phyloP scores from a whole-genome alignment of 2,888 invertebrate genomes.

The Fabriciana adippe region DNA sequence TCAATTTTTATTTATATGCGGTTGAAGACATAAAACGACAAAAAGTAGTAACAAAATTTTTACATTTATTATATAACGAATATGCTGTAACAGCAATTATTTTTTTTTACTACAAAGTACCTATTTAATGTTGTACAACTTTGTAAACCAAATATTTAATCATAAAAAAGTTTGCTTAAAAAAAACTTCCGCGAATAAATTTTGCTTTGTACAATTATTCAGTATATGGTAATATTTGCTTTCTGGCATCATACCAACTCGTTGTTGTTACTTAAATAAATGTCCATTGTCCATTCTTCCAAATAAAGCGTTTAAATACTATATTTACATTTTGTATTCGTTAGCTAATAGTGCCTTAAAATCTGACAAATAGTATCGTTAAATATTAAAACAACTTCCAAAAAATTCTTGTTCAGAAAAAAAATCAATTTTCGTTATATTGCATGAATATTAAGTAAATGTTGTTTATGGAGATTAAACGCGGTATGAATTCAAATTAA shows the following conservation, averaged over 20 bases:
- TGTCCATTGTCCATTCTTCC: slow-evolving; percentile 10
- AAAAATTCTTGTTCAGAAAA: too few species aligned
- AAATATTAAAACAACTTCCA: neutral
- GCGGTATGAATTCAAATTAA: too few species aligned
- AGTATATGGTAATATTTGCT: slow-evolving; percentile 11
- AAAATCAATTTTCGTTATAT: too few species aligned
- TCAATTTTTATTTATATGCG: too few species aligned
- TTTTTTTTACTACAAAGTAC: too few species aligned
- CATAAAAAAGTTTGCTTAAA: neutral
- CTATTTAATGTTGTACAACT: too few species aligned
- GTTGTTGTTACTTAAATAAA: slow-evolving; percentile 18
- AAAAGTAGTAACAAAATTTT: too few species aligned
- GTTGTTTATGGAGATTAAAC: too few species aligned
- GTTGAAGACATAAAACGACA: too few species aligned
- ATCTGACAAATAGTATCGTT: neutral
- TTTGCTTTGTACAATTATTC: slow-evolving; percentile 15
- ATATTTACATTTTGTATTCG: slow-evolving; percentile 13
- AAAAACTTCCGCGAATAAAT: slow-evolving; percentile 8
- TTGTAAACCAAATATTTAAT: neutral
- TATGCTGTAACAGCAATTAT: too few species aligned
- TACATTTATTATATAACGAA: too few species aligned
- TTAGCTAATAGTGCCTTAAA: neutral
- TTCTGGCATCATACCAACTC: slow-evolving; percentile 15
- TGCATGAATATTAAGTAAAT: too few species aligned
- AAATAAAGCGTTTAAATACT: slow-evolving; percentile 14